Conservation (phyloP, 2,888 invertebrate species). For the Apomyelois bistriatella region DNA sequence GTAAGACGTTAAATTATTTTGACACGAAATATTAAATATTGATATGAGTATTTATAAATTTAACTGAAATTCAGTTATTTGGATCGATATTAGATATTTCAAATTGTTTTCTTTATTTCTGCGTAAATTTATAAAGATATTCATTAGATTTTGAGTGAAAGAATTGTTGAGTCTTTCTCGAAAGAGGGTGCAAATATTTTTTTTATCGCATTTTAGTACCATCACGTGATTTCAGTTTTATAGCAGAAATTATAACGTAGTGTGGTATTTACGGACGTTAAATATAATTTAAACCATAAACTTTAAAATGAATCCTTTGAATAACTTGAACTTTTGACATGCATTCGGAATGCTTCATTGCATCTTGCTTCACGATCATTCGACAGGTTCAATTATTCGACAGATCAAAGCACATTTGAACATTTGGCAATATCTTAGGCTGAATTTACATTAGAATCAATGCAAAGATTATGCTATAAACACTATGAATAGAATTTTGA, state of each 20-base stretch:
- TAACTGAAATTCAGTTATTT: neutral
- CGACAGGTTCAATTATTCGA: slow-evolving; percentile 20
- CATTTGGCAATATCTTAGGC: slow-evolving; percentile 5
- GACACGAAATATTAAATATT: slow-evolving; percentile 44
- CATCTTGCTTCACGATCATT: slow-evolving; percentile 22
- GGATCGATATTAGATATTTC: too few species aligned
- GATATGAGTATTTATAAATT: slow-evolving; percentile 37
- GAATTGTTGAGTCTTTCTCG: too few species aligned
- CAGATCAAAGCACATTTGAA: slow-evolving; percentile 8
- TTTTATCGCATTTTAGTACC: too few species aligned
- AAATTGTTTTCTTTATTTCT: too few species aligned
- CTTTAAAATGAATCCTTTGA: neutral
- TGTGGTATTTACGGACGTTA: too few species aligned
- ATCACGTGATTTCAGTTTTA: too few species aligned
- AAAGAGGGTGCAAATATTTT: too few species aligned
- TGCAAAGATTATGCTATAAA: neutral
- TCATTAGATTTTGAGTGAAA: too few species aligned
- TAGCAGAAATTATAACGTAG: too few species aligned
- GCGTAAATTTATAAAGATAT: too few species aligned
- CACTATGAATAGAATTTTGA: neutral
- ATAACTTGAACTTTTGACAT: slow-evolving; percentile 13
- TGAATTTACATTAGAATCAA: neutral
- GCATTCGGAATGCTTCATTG: slow-evolving; percentile 26
- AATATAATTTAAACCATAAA: too few species aligned
- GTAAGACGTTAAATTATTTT: slow-evolving; percentile 59